These are phyloP conservation scores for Ceratitis capitata DNA, from an alignment of 1,140 invertebrate species.

Conservation along the genomic window DNA sequence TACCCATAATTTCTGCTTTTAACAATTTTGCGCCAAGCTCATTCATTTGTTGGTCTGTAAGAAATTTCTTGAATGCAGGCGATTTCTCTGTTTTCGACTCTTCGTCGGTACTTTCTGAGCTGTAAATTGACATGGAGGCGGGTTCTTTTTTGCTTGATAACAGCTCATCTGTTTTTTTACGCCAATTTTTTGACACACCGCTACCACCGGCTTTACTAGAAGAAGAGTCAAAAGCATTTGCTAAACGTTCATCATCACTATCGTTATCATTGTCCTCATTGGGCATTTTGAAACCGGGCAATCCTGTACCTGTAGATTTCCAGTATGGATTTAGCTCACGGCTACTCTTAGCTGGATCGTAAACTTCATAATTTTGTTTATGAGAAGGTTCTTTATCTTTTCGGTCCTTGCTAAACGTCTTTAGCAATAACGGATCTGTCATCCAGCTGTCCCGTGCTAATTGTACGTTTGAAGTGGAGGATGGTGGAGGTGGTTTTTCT, in stretches of 20 bases:
- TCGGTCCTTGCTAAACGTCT: constrained; percentile 64
- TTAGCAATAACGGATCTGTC: constrained; percentile 67
- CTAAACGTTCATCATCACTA: neutral
- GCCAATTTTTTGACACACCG: neutral
- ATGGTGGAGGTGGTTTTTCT: constrained; percentile 71
- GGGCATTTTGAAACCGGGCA: constrained; percentile 73
- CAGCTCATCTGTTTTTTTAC: neutral
- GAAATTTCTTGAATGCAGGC: constrained; percentile 51
- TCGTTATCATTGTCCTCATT: constrained; percentile 47
- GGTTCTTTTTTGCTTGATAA: neutral
- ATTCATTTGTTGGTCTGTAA: constrained; percentile 87
- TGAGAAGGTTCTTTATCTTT: constrained; percentile 64
- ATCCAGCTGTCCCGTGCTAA: constrained; percentile 69
- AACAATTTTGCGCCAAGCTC: constrained; percentile 86
- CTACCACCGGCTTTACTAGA: neutral
- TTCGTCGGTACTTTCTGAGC: neutral
- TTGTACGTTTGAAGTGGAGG: constrained; percentile 47
- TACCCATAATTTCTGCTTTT: constrained; percentile 91
- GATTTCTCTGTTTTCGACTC: neutral
- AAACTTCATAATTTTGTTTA: constrained; percentile 70
- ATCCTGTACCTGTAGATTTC: constrained; percentile 86
- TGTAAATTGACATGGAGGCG: neutral
- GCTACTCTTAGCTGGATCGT: constrained; percentile 77
- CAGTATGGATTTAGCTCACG: constrained; percentile 93
- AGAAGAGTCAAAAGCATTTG: neutral